Base-by-base conservation (phyloP, 2,888 invertebrate genomes). In the Brachylomia viminalis region DNA sequence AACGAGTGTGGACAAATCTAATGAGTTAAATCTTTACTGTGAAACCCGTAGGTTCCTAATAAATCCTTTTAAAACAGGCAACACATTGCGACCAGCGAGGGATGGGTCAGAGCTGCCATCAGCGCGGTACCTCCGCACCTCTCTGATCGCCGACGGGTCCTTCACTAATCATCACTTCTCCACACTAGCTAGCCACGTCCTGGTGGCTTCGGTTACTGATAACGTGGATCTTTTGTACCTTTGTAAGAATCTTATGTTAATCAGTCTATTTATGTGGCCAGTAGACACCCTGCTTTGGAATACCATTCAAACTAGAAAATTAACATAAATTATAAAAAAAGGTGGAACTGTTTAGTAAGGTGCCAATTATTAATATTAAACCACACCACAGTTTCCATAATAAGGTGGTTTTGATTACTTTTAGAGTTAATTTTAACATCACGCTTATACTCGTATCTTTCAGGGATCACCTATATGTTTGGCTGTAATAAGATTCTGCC, bases 71-170 rank as follows among this genome's bases (percentile, higher is more conserved):
- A 5, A 52, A 8, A 38, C 77, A 88, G 89, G 88, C 1, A 91
- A 89, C 54, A 75, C 87, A 0, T 69, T 90, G 6, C 79, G 91
- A 23, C 87, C 91, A 47, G 88, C 91, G 0, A 80, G 59, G 45
- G 89, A 91, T 38, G 92, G 92, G 0, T 88, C 88, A 0, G 89
- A 89, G 42, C 82, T 92, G 6, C 92, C 92, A 0, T 91, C 91
- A 3, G 45, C 91, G 3, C 87, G 92, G 7, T 54, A 83, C 1
- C 73, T 92, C 23, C 88, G 92, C 45, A 91, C 91, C 20, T 84
- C 85, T 15, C 83, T 92, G 8, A 80, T 92, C 6, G 87, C 85
- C 0, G 92, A 91, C 13, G 92, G 92, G 0, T 82, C 77, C 74
- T 79, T 87, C 64, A 70, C 84, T 13, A 84, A 87, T 49, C 88